Conservation (phyloP, 2,113 vertebrate species). For the Ammodytes dubius region DNA sequence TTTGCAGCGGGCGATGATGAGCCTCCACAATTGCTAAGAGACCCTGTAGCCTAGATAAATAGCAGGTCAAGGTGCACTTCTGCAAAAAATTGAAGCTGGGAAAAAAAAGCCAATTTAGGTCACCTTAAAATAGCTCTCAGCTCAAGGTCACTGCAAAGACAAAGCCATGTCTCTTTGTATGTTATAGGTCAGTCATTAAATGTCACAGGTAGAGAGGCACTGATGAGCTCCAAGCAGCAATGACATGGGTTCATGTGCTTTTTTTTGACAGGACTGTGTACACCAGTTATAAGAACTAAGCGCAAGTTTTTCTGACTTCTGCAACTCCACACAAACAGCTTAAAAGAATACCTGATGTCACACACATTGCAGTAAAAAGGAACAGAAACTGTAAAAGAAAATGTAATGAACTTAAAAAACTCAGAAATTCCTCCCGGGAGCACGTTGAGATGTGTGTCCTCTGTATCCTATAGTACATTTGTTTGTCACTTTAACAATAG, state of each 20-base stretch:
- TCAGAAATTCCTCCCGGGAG: neutral
- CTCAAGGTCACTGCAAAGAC: constrained; percentile 9
- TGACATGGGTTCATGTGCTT: neutral
- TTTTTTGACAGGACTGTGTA: neutral
- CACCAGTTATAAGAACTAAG: neutral
- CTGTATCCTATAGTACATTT: neutral
- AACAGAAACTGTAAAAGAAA: neutral
- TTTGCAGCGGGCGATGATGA: no score
- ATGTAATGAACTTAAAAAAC: neutral
- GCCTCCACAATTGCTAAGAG: neutral
- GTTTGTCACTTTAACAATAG: constrained; percentile 16
- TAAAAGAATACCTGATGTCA: neutral
- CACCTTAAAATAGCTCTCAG: constrained; percentile 6
- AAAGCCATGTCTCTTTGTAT: neutral
- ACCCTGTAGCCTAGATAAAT: constrained; percentile 8
- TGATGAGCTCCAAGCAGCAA: neutral
- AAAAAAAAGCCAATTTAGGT: constrained; percentile 1
- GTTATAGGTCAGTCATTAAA: constrained; percentile 9
- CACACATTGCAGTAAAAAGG: neutral
- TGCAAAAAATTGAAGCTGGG: neutral
- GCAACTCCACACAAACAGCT: neutral
- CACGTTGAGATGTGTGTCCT: neutral
- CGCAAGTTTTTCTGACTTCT: neutral
- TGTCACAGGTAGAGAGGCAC: neutral
- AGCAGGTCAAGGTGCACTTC: neutral